Percentiles rank a stretch among this genome's conserved stretches.
phyloP scores from a whole-genome alignment of 2,888 invertebrate genomes.

The Drosophila melanosoma region DNA sequence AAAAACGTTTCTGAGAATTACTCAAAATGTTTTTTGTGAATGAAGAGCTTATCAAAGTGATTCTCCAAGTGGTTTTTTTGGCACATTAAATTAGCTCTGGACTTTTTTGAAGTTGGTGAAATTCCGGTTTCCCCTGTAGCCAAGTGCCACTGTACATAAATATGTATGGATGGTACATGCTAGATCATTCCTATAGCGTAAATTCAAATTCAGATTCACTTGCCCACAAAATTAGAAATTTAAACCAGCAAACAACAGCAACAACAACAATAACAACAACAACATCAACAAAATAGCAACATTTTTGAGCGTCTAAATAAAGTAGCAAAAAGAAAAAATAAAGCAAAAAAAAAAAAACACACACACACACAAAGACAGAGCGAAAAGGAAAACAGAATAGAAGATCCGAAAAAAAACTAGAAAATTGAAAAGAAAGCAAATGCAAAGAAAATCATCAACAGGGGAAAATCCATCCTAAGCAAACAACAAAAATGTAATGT shows the following conservation, averaged over 20 bases:
- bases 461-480: conserved; percentile 55
- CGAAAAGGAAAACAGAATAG: conserved; percentile 29
- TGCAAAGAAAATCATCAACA: conserved; percentile 45
- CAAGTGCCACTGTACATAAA: conserved; percentile 34
- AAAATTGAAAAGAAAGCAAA: conserved; percentile 45
- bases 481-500: conserved; percentile 40
- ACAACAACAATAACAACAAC: conserved; percentile 33
- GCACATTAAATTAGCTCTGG: not conserved
- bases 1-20: not conserved
- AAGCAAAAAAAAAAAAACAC: conserved; percentile 19
- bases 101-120: not conserved
- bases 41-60: not conserved
- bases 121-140: conserved; percentile 5
- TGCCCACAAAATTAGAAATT: conserved; percentile 81
- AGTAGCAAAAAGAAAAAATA: conserved; percentile 59
- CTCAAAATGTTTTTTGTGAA: not conserved
- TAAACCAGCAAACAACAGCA: conserved; percentile 59
- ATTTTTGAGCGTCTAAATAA: conserved; percentile 74
- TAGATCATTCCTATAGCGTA: conserved; percentile 67
- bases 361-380: conserved; percentile 20
- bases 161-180: conserved; percentile 39
- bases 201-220: conserved; percentile 79
- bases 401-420: conserved; percentile 39
- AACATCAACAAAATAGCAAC: conserved; percentile 57
- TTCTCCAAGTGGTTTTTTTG: not conserved